These are phyloP conservation scores for Hybos culiciformis DNA, from an alignment of 2,888 invertebrate species.

Conservation along the genomic window DNA sequence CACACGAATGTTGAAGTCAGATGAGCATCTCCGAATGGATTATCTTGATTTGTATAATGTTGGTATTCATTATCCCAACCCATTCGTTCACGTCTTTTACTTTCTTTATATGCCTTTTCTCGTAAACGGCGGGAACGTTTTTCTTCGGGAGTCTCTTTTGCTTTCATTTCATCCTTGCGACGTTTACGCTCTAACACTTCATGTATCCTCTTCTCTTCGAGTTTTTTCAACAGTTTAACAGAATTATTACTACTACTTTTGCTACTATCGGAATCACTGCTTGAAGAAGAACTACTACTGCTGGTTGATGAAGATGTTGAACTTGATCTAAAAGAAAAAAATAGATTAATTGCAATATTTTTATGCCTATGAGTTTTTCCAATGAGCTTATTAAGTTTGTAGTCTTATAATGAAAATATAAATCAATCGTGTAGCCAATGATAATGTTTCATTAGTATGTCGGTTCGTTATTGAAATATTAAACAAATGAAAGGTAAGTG, in stretches of 20 bases:
- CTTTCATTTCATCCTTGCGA: conserved; percentile 65
- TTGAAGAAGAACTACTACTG: background rate
- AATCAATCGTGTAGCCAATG: too few relatives aligned
- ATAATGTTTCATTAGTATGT: too few relatives aligned
- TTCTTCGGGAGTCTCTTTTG: conserved; percentile 90
- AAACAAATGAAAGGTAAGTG: too few relatives aligned
- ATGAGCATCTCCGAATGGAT: conserved; percentile 96
- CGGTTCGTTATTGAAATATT: too few relatives aligned
- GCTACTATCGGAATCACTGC: background rate
- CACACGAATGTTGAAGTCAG: conserved; percentile 92
- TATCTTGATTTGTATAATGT: conserved; percentile 95
- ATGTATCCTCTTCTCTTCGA: conserved; percentile 56
- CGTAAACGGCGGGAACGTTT: conserved; percentile 69
- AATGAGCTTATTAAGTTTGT: too few relatives aligned
- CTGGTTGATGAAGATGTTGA: too few relatives aligned
- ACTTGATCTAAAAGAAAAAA: too few relatives aligned
- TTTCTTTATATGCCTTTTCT: conserved; percentile 86
- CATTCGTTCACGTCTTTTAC: conserved; percentile 78
- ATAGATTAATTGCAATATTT: too few relatives aligned
- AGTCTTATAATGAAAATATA: too few relatives aligned
- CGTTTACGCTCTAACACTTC: conserved; percentile 50
- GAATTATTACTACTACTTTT: conserved; percentile 37
- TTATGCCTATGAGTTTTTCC: too few relatives aligned
- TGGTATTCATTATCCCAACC: conserved; percentile 96
- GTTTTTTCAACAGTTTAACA: conserved; percentile 51